These are phyloP conservation scores for Platorchestia sp. DNA, from an alignment of 1,140 invertebrate species.

Conservation along the genomic window DNA sequence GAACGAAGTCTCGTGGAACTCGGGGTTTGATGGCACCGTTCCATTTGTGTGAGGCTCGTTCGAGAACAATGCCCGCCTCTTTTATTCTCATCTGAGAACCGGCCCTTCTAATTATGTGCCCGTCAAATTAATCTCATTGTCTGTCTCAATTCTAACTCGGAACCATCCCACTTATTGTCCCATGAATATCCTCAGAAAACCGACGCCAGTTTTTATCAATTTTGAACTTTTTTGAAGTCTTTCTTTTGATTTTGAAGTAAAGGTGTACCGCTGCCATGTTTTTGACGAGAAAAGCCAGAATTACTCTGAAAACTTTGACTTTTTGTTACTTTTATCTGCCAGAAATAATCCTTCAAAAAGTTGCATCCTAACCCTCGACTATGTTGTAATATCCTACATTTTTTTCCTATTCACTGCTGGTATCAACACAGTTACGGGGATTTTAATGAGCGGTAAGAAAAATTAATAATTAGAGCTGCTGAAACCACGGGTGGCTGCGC, in stretches of 20 bases:
- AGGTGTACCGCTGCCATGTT: not conserved
- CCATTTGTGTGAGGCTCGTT: conserved; percentile 37
- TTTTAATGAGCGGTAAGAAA: not conserved
- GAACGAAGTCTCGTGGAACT: not conserved
- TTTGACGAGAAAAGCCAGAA: not conserved
- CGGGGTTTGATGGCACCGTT: conserved; percentile 29
- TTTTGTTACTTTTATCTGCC: not conserved
- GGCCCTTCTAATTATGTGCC: conserved; percentile 34
- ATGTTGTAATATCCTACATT: too few species aligned
- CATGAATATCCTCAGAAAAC: conserved; percentile 33
- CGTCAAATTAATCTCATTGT: conserved; percentile 55
- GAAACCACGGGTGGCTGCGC: not conserved
- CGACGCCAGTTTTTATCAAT: not conserved
- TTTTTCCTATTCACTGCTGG: too few species aligned
- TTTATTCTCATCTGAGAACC: conserved; percentile 34
- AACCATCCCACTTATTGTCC: conserved; percentile 44
- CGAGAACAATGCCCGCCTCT: conserved; percentile 32
- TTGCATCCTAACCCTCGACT: too few species aligned
- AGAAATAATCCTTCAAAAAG: not conserved
- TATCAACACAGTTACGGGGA: not conserved
- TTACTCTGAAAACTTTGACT: not conserved
- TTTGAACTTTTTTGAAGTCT: not conserved
- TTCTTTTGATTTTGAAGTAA: not conserved
- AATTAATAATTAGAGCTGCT: not conserved
- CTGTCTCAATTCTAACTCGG: conserved; percentile 21